Evolutionary conservation across 2,888 invertebrate genomes (phyloP).

Genomic region (Nematopogon swammerdamellus): DNA sequence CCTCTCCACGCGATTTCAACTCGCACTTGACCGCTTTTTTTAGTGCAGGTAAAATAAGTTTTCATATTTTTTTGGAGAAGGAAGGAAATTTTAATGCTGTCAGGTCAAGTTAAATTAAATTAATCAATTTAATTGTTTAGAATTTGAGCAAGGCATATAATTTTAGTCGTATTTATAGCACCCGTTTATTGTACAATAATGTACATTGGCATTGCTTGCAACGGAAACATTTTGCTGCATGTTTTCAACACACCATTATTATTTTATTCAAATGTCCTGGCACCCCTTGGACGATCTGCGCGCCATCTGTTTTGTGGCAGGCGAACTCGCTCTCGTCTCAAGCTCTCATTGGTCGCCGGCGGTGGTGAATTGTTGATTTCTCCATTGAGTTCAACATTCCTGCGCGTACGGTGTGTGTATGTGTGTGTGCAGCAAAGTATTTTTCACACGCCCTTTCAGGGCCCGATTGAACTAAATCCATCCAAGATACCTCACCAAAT

Average conservation of each 20-base stretch:
- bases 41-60: no score
- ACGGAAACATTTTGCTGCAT: neutral
- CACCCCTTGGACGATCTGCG: conserved; percentile 11
- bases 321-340: conserved; percentile 31
- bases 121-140: no score
- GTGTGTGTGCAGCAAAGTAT: conserved; percentile 31
- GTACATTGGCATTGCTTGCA: no score
- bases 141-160: no score
- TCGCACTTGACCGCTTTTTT: no score
- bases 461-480: neutral
- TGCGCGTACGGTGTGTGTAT: conserved; percentile 36
- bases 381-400: conserved; percentile 55
- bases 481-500: neutral
- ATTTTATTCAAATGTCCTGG: neutral
- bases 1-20: no score
- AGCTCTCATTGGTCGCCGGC: conserved; percentile 26
- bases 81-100: no score
- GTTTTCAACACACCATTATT: neutral
- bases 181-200: no score
- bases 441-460: neutral
- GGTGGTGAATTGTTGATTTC: conserved; percentile 48
- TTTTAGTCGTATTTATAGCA: no score
- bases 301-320: conserved; percentile 36
- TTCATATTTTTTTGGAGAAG: no score
- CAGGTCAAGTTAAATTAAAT: no score